Base-by-base conservation (phyloP, 2,113 vertebrate genomes). In the Onychorhynchus coronatus region DNA sequence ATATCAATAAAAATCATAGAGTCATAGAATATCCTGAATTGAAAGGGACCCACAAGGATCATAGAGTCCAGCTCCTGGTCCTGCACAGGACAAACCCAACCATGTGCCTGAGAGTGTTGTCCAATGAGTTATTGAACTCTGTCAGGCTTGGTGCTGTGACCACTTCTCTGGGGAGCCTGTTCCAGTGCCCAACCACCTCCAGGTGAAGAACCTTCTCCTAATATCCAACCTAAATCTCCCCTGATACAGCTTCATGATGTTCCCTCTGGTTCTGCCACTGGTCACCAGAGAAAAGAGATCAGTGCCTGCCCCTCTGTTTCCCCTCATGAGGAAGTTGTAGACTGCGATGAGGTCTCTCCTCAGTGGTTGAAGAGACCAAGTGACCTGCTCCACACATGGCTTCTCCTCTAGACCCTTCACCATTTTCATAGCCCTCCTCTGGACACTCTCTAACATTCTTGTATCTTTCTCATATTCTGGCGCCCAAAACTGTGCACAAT, bases 351-450 rank as follows among this genome's bases (percentile, higher is more conserved):
- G 25, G 14, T 31, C 2, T 42, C 50, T 8, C 18, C 22, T 67
- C 66, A 56, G 35, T 53, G 47, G 39, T 15, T 33, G 37, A 52
- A 1, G 12, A 65, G 25, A 1, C 49, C 2, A 63, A 56, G 3
- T 18, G 22, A 52, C 22, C 2, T 16, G 5, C 15, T 37, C 31
- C 31, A 66, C 68, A 24, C 2, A 3, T 0, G 0, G 19, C 12
- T 28, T 62, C 55, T 24, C 65, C 39, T 62, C 55, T 53, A 87
- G 61, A 28, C 27, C 14, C 37, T 44, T 58, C 76, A 37, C 31
- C 44, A 24, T 37, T 7, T 58, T 11, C 5, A 15, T 12, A 11
- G 44, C 3, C 14, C 30, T 67, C 42, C 30, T 66, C 30, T 25
- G 12, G 44, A 30, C 19, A 28, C 4, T 61, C 37, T 24, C 44